Percentiles rank a stretch among this genome's conserved stretches.
phyloP scores from a whole-genome alignment of 2,797 vertebrate genomes.

The Siniperca scherzeri region DNA sequence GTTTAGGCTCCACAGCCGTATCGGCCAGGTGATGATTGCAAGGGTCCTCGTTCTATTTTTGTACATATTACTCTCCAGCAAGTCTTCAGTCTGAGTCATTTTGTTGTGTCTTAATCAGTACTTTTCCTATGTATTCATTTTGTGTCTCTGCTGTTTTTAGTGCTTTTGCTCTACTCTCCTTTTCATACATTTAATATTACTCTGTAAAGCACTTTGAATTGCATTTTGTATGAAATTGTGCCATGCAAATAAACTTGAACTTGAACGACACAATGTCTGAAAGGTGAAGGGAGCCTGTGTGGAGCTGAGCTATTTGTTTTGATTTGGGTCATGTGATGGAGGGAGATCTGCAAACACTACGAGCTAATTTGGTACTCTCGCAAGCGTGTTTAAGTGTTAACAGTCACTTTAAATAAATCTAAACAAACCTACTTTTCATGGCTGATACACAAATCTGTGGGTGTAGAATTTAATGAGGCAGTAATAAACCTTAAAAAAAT shows the following conservation, averaged over 20 bases:
- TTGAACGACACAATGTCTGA: not conserved
- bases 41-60: conserved; percentile 24
- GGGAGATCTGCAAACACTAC: not conserved
- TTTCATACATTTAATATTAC: not conserved
- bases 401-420: not conserved
- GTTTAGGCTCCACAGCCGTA: not conserved
- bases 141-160: not conserved
- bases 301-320: not conserved
- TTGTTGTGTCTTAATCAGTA: not conserved
- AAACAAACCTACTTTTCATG: not conserved
- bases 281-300: not conserved
- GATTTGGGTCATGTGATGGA: not conserved
- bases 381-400: not conserved
- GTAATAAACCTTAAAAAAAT: not conserved
- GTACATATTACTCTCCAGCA: not conserved
- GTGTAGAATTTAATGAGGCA: not conserved
- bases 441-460: rapidly evolving
- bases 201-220: not conserved
- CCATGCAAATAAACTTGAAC: conserved; percentile 36
- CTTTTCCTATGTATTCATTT: not conserved
- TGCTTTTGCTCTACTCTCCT: not conserved
- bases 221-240: not conserved
- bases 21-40: not conserved
- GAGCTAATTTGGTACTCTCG: not conserved
- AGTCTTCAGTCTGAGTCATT: not conserved